Base-by-base conservation (phyloP, 1,140 invertebrate species). In the Drosophila sp. region DNA sequence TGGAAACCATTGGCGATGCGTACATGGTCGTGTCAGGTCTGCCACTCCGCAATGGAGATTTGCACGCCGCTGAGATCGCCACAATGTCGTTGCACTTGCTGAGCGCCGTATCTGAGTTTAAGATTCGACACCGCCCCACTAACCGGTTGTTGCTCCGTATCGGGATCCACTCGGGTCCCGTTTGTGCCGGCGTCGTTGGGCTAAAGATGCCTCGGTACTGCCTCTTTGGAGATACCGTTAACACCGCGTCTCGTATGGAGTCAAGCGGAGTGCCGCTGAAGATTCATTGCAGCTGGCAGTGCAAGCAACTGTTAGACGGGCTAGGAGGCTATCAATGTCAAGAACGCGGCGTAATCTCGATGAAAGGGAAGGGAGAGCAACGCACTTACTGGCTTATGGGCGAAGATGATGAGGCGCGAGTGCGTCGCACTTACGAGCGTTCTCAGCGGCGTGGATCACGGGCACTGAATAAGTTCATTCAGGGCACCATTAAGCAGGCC, bases 171-270 rank as follows among this genome's bases (percentile, higher is more conserved):
- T 97, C 97, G 36, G 97, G 97, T 95, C 91, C 91, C 0, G 91
- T 92, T n/a, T 92, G 91, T 61, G 89, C 91, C 0, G 91, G 98
- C 18, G 98, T 99, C 18, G 98, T 99, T 0, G 98, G 98, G 1
- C 93, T 98, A 2, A 98, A 97, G 43, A 99, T 99, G 98, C 98
- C 98, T 0, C 93, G 98, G 13, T 99, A 98, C 91, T 99, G 98
- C 91, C 93, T 99, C 5, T 98, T 98, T 91, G 98, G 97, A 0
- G 98, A 99, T 89, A 98, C 98, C 0, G 96, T 99, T 4, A 99
- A 99, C 91, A 98, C 97, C 0, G 97, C 97, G 0, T 97, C 96
- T 18, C 93, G 97, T 51, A 98, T 99, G 97, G 97, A 98, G 93
- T 98, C 97, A 0, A 97, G 96, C 34, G 97, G 97, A 32, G 94